phyloP scores from a whole-genome alignment of 2,888 invertebrate species.

The Noctua comes region DNA sequence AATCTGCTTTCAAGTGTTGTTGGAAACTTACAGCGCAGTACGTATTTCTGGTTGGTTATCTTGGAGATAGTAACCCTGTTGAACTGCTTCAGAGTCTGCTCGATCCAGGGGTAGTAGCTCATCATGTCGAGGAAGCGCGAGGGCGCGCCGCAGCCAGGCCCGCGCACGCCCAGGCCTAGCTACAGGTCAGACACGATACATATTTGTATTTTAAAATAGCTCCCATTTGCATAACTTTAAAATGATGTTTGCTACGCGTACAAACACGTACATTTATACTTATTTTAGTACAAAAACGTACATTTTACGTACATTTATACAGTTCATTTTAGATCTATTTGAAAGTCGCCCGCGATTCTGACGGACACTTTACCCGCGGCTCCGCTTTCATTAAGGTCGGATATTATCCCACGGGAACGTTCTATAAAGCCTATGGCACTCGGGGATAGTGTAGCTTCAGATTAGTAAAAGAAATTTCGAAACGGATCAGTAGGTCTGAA shows the following conservation, averaged over 20 bases:
- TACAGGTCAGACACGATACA: conserved; percentile 44
- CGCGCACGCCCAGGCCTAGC: conserved; percentile 80
- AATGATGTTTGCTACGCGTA: too few relatives aligned
- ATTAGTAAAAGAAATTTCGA: too few relatives aligned
- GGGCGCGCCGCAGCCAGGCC: conserved; percentile 83
- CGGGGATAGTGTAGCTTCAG: too few relatives aligned
- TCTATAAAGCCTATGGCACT: not conserved
- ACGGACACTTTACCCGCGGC: too few relatives aligned
- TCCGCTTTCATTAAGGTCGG: too few relatives aligned
- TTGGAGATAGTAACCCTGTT: conserved; percentile 78
- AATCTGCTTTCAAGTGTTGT: not conserved
- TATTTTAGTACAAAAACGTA: too few relatives aligned
- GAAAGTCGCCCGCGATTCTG: too few relatives aligned
- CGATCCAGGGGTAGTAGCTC: conserved; percentile 82
- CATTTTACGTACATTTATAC: too few relatives aligned
- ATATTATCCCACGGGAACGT: too few relatives aligned
- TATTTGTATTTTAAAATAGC: not conserved
- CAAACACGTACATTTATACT: too few relatives aligned
- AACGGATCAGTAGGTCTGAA: too few relatives aligned
- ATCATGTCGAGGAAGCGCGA: conserved; percentile 82
- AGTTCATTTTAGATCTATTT: too few relatives aligned
- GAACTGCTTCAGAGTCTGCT: conserved; percentile 74
- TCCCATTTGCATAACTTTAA: not conserved
- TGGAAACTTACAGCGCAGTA: conserved; percentile 76
- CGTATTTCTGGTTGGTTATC: conserved; percentile 77